Evolutionary conservation across 2,888 invertebrate genomes (phyloP), one percentile per base, ranked within the genome.

Genomic region (Stenurella melanura): DNA sequence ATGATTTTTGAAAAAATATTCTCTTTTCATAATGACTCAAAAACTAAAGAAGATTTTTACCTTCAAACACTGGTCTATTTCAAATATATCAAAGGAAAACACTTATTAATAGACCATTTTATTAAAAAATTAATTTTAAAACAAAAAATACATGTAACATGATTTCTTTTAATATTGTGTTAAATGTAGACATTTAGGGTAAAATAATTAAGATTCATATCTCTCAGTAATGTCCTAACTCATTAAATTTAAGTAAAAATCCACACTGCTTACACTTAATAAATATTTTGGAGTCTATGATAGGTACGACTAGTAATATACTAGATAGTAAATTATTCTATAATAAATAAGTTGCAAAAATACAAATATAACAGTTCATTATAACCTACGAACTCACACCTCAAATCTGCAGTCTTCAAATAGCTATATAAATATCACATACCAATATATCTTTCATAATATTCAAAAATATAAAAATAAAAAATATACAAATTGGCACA

Each of bases 351-450:
- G 42, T 42, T 42, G 42, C 42, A 42, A 42, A 42, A 42, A 42
- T 42, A 42, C 12, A 42, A 42, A 34, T 34, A 34, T 34, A 34
- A 42, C 42, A 42, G 12, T 42, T 42, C 42, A 42, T 42, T 42
- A 11, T 4, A 15, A 15, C 1, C 42, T 42, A 42, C 1, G 12
- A 42, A 15, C 12, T 42, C 42, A 42, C 42, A 42, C 42, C 42
- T 12, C 12, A 42, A 42, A 15, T 4, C 42, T 34, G 63, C 63
- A 64, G 63, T 64, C 63, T 64, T 64, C 17, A 64, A 38, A 18
- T 64, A 64, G 18, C 38, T 64, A 38, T 42, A 15, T 38, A 64
- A 38, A 64, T 64, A 64, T 64, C 63, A 64, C 63, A 64, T 64
- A 64, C 63, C 63, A 64, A 38, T 17, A 64, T 42, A 34, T 64